Evolutionary conservation across 2,113 vertebrate species (phyloP).

Genomic region (Scophthalmus maximus): DNA sequence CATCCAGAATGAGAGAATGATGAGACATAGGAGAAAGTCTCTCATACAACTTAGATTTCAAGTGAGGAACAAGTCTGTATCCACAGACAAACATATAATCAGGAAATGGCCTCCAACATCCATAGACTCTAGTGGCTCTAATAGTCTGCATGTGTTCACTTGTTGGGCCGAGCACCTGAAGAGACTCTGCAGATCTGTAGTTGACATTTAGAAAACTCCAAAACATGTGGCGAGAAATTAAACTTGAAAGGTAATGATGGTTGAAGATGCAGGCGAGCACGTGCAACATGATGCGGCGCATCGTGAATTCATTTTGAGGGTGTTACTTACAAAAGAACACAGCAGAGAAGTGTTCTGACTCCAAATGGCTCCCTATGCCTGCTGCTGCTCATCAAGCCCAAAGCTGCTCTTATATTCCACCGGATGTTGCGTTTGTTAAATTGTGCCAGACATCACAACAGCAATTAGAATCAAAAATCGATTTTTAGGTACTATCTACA

Average conservation of each 20-base stretch:
- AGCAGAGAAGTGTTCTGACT: background rate
- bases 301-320: slow-evolving; percentile 14
- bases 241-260: too few relatives aligned
- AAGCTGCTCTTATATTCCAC: background rate
- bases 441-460: too few relatives aligned
- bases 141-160: background rate
- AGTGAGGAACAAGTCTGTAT: too few relatives aligned
- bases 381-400: slow-evolving; percentile 18
- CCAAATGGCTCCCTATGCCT: background rate
- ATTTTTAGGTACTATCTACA: too few relatives aligned
- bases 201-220: slow-evolving; percentile 21
- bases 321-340: slow-evolving; percentile 19
- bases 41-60: too few relatives aligned
- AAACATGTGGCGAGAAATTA: too few relatives aligned
- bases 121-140: too few relatives aligned
- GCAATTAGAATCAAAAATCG: too few relatives aligned
- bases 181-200: background rate
- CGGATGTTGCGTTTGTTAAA: too few relatives aligned
- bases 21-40: slow-evolving; percentile 12
- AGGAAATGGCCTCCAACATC: background rate
- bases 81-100: too few relatives aligned
- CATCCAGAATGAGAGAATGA: slow-evolving; percentile 17
- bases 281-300: background rate
- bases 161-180: background rate
- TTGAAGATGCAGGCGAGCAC: background rate